phyloP scores from a whole-genome alignment of 2,888 invertebrate genomes.

The Dione juno region DNA sequence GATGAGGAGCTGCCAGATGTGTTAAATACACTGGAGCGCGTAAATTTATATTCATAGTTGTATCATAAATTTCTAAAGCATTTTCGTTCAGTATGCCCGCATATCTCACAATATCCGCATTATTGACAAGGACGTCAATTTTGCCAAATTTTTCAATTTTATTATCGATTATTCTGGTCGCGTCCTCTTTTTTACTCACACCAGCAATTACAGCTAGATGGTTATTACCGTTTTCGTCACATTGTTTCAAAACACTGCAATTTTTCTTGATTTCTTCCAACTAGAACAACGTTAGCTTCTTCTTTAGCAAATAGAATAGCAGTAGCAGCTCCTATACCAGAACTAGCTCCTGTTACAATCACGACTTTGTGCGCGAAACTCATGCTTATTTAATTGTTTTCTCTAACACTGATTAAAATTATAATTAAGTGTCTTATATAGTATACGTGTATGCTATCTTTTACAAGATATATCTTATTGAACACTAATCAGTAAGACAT shows the following conservation, averaged over 20 bases:
- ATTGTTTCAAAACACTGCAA: slow-evolving; percentile 48
- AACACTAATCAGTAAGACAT: background rate
- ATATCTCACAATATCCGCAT: slow-evolving; percentile 51
- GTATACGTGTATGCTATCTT: background rate
- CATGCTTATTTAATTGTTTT: slow-evolving; percentile 32
- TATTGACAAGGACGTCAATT: slow-evolving; percentile 60
- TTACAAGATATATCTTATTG: background rate
- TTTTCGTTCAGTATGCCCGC: slow-evolving; percentile 47
- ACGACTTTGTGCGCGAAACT: slow-evolving; percentile 53
- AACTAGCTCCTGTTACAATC: slow-evolving; percentile 55
- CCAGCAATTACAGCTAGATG: slow-evolving; percentile 54
- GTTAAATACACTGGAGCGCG: slow-evolving; percentile 52
- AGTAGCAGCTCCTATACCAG: slow-evolving; percentile 56
- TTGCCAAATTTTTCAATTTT: slow-evolving; percentile 54
- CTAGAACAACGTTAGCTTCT: slow-evolving; percentile 53
- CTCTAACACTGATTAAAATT: background rate
- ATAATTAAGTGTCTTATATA: background rate
- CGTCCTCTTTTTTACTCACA: slow-evolving; percentile 53
- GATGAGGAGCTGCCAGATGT: slow-evolving; percentile 51
- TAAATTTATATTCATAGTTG: slow-evolving; percentile 53
- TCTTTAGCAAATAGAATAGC: slow-evolving; percentile 53
- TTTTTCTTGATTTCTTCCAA: slow-evolving; percentile 54
- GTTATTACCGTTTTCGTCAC: slow-evolving; percentile 46
- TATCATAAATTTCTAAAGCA: slow-evolving; percentile 52
- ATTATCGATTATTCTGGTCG: slow-evolving; percentile 47